Percentiles rank a stretch among this genome's conserved stretches.
Evolutionary conservation across 2,888 invertebrate species (phyloP).

Genomic region (Diachrysia chrysitis): DNA sequence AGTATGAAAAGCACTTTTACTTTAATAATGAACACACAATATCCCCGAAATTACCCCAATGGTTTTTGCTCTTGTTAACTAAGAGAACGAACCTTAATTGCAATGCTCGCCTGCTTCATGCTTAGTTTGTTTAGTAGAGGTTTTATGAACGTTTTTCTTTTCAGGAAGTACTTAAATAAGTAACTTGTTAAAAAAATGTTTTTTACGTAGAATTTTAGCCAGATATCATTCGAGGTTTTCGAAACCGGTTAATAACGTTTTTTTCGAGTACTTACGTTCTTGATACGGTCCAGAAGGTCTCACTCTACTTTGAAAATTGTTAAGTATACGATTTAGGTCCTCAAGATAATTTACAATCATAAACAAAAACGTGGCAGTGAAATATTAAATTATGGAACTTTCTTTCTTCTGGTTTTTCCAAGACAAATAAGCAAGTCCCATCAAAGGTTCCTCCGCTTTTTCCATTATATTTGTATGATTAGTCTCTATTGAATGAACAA

Average conservation of each 20-base stretch:
- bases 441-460: not conserved
- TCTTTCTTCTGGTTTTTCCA: not conserved
- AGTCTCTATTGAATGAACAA: not conserved
- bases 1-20: constrained; percentile 61
- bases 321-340: no score
- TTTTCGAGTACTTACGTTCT: no score
- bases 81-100: not conserved
- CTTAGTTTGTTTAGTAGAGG: not conserved
- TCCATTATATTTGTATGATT: constrained; percentile 1
- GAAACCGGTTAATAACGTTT: no score
- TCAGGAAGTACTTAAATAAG: not conserved
- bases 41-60: not conserved
- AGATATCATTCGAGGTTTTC: no score
- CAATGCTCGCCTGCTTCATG: constrained; percentile 1
- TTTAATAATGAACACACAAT: not conserved
- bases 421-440: not conserved
- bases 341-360: no score
- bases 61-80: not conserved
- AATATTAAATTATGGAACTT: no score
- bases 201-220: no score
- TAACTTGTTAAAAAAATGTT: not conserved
- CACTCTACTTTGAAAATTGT: no score
- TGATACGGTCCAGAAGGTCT: no score
- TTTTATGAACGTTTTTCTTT: not conserved
- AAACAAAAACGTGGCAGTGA: no score